Evolutionary conservation across 30 jellyfish, hydroid and myxozoan species (phyloP), one percentile per base, ranked within the genome.

Genomic region (Hydra vulgaris): DNA sequence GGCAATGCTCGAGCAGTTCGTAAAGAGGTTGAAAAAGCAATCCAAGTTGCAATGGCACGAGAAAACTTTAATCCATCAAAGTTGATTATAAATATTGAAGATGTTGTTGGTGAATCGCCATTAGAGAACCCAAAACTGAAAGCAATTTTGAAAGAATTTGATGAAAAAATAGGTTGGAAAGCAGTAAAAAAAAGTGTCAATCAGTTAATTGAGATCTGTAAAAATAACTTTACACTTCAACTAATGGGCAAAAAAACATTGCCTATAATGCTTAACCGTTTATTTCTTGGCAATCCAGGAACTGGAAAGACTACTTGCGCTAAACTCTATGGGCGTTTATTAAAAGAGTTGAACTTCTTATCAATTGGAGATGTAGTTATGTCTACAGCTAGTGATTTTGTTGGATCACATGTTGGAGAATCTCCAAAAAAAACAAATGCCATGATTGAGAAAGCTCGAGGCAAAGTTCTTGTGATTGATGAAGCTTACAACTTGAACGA

Each of bases 1-100:
- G 82, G 82, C 17, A 74, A 74, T 74, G 82, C 82, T 5, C 22
- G 82, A 20, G 82, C 82, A 25, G 82, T 74, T 74, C 82, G 82
- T 25, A 74, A 74, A 40, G 82, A 74, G 15, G 82, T 74, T 74
- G 82, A 74, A 40, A 74, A 74, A 74, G 82, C 82, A 8, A 74
- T 74, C 25, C 40, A 16, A 25, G 55, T 74, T 23, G 76, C 76
- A 17, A 74, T 74, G 71, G 75, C 21, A 21, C 74, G 82, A 8
- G 82, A 74, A 25, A 74, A 24, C 25, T 74, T 74, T 21, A 74
- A 74, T 20, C 74, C 53, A 15, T 12, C 53, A 8, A 17, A 74
- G 17, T 7, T 40, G 71, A 26, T 25, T 1, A 19, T 74, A 19
- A 17, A 15, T 12, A 74, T 74, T 24, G 75, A 74, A 74, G 82